Percentiles rank a stretch among this genome's conserved stretches.
Conservation (phyloP, 2,113 vertebrate genomes). For the Ascaphus truei region DNA sequence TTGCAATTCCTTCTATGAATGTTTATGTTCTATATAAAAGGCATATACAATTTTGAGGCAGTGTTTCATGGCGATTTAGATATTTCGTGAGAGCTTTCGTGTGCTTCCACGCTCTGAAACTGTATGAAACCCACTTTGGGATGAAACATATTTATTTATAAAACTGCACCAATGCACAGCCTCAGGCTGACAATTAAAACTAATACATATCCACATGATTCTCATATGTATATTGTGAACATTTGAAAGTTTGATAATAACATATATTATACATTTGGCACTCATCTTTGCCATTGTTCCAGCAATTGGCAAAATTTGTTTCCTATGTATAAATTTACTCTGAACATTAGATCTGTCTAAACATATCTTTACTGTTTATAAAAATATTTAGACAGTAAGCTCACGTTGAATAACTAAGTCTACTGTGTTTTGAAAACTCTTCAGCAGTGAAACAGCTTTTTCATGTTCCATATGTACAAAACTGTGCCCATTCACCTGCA, state of each 20-base stretch:
- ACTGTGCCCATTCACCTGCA: slow-evolving; percentile 97
- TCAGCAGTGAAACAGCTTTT: slow-evolving; percentile 95
- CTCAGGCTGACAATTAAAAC: slow-evolving; percentile 77
- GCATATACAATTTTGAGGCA: slow-evolving; percentile 87
- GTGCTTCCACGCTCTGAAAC: slow-evolving; percentile 78
- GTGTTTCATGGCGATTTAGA: slow-evolving; percentile 80
- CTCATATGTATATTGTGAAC: slow-evolving; percentile 68
- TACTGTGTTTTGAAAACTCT: slow-evolving; percentile 98
- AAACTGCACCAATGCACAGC: slow-evolving; percentile 76
- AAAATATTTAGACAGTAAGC: slow-evolving; percentile 92
- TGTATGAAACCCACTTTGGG: slow-evolving; percentile 74
- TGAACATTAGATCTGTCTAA: slow-evolving; percentile 70
- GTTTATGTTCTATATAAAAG: slow-evolving; percentile 72
- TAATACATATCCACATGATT: slow-evolving; percentile 70
- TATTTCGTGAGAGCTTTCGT: slow-evolving; percentile 72
- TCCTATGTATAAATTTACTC: slow-evolving; percentile 76
- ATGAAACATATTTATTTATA: slow-evolving; percentile 70
- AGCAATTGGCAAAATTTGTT: slow-evolving; percentile 96
- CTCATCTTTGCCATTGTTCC: slow-evolving; percentile 98
- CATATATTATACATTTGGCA: slow-evolving; percentile 95
- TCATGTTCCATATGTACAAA: slow-evolving; percentile 99
- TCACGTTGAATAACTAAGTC: slow-evolving; percentile 98
- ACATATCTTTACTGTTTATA: slow-evolving; percentile 71
- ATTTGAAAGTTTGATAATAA: slow-evolving; percentile 73
- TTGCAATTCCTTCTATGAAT: slow-evolving; percentile 60